Percentiles rank a stretch among this genome's conserved stretches.
Conservation (phyloP, 2,113 vertebrate species). For the Pseudonaja textilis region DNA sequence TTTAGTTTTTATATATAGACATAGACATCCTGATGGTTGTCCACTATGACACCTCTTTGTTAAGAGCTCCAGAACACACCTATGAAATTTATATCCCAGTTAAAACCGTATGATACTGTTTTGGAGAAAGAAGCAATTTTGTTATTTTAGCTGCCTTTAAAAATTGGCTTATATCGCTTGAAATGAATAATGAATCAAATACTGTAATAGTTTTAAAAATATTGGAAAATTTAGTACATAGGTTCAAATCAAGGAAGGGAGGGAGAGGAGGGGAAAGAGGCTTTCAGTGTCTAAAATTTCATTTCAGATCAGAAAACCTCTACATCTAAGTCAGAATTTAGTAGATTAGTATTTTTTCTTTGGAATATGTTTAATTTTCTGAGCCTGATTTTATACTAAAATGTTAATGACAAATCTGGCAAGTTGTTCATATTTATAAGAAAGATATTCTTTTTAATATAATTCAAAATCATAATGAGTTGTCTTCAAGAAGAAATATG, state of each 20-base stretch:
- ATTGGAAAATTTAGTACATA: neutral
- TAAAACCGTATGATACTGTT: neutral
- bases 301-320: neutral
- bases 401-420: neutral
- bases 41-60: neutral
- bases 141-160: neutral
- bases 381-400: neutral
- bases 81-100: neutral
- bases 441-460: neutral
- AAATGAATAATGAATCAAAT: neutral
- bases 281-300: neutral
- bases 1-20: neutral
- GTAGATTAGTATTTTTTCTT: neutral
- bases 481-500: conserved; percentile 25
- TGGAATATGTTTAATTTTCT: neutral
- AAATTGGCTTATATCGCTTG: neutral
- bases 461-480: neutral
- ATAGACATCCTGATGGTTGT: neutral
- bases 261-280: neutral
- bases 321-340: neutral
- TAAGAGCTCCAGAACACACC: neutral
- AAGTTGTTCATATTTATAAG: conserved; percentile 29
- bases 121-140: neutral
- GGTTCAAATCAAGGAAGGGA: neutral
- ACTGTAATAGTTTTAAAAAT: neutral